Evolutionary conservation across 2,113 vertebrate species (phyloP).

Genomic region (Scortum barcoo): DNA sequence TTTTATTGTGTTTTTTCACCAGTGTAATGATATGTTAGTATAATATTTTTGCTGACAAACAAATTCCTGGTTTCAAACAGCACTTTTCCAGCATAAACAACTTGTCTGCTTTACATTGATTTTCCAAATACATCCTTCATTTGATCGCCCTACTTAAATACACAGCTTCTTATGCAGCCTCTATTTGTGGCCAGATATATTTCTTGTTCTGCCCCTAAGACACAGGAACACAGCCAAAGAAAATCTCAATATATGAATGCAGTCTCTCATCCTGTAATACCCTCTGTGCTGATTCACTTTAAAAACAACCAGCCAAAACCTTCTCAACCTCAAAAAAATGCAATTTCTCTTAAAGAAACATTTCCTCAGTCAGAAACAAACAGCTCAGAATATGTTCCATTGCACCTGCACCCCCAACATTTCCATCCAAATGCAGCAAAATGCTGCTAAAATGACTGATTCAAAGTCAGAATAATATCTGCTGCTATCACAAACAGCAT

Average conservation of each 20-base stretch:
- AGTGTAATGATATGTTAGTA: not conserved
- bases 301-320: conserved; percentile 44
- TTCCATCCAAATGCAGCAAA: not conserved
- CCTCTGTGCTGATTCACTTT: conserved; percentile 47
- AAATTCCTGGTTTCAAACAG: not conserved
- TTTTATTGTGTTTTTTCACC: not conserved
- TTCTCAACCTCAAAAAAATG: conserved; percentile 4
- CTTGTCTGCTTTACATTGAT: not conserved
- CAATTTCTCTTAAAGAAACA: conserved; percentile 22
- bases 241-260: conserved; percentile 45
- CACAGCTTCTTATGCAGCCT: conserved; percentile 15
- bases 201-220: conserved; percentile 30
- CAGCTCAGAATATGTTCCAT: not conserved
- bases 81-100: not conserved
- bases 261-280: conserved; percentile 44
- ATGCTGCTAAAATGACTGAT: not conserved
- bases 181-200: conserved; percentile 34
- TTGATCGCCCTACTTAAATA: conserved; percentile 8
- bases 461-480: conserved; percentile 4
- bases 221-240: conserved; percentile 42
- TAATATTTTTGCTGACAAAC: not conserved
- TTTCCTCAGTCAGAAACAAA: conserved; percentile 14
- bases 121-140: conserved; percentile 10
- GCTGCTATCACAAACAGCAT: conserved; percentile 3
- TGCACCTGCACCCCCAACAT: not conserved